Evolutionary conservation across 2,797 vertebrate genomes (phyloP).

Genomic region (Sebastes nivosus): DNA sequence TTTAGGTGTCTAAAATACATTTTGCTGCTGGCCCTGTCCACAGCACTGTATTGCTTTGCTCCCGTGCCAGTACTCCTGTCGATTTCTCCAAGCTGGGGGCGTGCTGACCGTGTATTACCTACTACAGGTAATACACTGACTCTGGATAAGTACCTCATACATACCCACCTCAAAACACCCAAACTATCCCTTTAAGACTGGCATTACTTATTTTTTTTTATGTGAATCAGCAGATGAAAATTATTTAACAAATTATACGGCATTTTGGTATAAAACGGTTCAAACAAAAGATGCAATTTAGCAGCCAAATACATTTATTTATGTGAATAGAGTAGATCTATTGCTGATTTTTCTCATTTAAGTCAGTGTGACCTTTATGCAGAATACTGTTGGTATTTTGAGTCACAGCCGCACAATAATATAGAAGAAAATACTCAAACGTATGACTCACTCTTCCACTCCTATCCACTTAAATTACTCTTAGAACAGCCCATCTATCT

Average conservation of each 20-base stretch:
- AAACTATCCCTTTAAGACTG: background rate
- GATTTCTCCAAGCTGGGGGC: too few relatives aligned
- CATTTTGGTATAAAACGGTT: background rate
- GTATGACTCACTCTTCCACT: constrained; percentile 40
- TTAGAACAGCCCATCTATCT: constrained; percentile 4
- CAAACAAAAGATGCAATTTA: background rate
- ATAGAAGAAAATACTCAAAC: background rate
- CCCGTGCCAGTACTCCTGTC: too few relatives aligned
- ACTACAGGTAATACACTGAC: too few relatives aligned
- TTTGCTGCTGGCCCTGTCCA: too few relatives aligned
- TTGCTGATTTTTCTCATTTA: background rate
- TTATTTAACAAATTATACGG: background rate
- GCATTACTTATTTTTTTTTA: background rate
- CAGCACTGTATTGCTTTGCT: too few relatives aligned
- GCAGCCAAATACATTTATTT: background rate
- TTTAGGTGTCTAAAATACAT: too few relatives aligned
- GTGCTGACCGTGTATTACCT: too few relatives aligned
- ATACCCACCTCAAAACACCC: too few relatives aligned
- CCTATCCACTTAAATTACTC: constrained; percentile 19
- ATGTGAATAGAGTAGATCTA: background rate
- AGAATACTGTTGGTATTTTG: constrained; percentile 18
- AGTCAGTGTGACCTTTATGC: background rate
- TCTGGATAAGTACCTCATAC: too few relatives aligned
- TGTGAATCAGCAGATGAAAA: constrained; percentile 11
- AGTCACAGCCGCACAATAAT: constrained; percentile 22